These are phyloP conservation scores for Heliconius melpomene DNA, from an alignment of 1,140 invertebrate genomes.

Conservation along the genomic window DNA sequence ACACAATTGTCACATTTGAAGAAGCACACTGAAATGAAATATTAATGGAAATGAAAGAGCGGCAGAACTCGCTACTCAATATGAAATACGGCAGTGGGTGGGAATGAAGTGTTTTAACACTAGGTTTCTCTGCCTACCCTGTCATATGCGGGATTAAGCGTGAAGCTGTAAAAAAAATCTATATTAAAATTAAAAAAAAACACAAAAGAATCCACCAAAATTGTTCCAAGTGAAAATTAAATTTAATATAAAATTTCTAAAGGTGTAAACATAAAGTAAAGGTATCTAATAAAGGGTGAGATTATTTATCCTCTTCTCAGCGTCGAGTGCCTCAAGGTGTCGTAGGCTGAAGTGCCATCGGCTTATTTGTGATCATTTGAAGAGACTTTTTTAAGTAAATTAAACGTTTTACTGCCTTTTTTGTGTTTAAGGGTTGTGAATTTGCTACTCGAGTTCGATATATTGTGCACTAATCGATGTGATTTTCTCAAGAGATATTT, in stretches of 20 bases:
- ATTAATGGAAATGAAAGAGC: no score
- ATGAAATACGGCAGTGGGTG: background rate
- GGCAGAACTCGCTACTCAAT: background rate
- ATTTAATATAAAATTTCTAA: background rate
- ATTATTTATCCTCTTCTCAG: constrained; percentile 5
- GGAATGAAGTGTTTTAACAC: background rate
- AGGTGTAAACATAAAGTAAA: background rate
- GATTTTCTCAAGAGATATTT: background rate
- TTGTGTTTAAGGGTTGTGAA: background rate
- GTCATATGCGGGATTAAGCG: background rate
- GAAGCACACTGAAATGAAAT: no score
- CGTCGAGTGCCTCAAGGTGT: constrained; percentile 7
- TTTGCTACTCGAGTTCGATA: background rate
- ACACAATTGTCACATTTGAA: no score
- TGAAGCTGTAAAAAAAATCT: no score
- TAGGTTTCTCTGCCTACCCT: background rate
- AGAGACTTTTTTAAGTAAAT: background rate
- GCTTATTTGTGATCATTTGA: background rate
- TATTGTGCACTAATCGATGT: no score
- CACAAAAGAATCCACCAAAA: no score
- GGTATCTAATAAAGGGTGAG: constrained; percentile 7
- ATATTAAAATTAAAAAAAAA: no score
- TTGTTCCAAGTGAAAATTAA: background rate
- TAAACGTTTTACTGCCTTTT: background rate
- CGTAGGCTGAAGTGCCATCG: background rate